These are phyloP conservation scores for Deilephila porcellus DNA, from an alignment of 2,888 invertebrate genomes.

Conservation along the genomic window DNA sequence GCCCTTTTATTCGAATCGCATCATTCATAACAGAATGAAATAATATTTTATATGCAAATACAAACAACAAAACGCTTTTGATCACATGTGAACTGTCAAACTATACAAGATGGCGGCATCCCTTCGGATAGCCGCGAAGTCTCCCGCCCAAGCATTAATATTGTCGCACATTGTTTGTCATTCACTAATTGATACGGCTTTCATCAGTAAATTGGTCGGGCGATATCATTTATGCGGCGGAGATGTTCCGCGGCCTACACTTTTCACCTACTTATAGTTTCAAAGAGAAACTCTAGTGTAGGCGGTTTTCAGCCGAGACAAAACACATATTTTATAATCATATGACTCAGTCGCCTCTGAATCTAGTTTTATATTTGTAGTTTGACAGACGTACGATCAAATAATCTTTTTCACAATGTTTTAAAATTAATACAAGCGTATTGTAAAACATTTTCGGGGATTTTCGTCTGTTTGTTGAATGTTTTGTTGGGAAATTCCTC, in stretches of 20 bases:
- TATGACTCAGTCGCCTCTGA: conserved; percentile 48
- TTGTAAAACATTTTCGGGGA: neutral
- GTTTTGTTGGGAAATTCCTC: conserved; percentile 8
- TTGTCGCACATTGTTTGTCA: conserved; percentile 24
- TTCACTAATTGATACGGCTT: conserved; percentile 25
- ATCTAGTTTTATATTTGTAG: conserved; percentile 33
- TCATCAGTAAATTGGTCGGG: conserved; percentile 18
- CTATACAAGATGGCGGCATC: conserved; percentile 11
- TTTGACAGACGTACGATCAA: conserved; percentile 31
- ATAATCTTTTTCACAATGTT: conserved; percentile 22
- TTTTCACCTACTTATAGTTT: conserved; percentile 10
- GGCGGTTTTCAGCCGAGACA: conserved; percentile 53
- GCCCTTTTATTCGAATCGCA: neutral
- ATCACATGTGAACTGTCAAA: neutral
- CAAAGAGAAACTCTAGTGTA: conserved; percentile 36
- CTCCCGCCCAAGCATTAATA: conserved; percentile 25
- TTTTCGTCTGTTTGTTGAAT: conserved; percentile 16
- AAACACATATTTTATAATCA: conserved; percentile 60
- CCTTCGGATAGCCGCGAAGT: conserved; percentile 5
- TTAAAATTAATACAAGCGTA: conserved; percentile 14
- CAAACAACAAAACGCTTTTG: conserved; percentile 2
- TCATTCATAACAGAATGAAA: neutral
- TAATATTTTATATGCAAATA: conserved; percentile 4
- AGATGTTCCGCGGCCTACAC: conserved; percentile 15
- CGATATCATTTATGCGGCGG: neutral